These are phyloP conservation scores for Falcunculus frontatus DNA, from an alignment of 2,113 vertebrate species.

Conservation along the genomic window DNA sequence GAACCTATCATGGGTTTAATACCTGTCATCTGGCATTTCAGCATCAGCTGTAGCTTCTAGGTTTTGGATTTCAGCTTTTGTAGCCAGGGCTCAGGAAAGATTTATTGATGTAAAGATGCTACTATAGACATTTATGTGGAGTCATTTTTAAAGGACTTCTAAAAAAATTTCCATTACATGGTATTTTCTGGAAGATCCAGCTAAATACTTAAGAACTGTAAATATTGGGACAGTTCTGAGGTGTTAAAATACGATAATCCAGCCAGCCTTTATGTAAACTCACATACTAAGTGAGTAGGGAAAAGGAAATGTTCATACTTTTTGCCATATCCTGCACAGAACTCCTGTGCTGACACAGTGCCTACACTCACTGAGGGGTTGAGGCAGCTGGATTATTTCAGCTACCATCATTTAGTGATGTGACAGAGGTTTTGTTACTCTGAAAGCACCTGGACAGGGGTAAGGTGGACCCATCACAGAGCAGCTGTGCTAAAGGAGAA, in stretches of 20 bases:
- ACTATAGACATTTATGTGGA: background rate
- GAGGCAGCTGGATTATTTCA: background rate
- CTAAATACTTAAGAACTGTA: background rate
- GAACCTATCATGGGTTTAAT: constrained; percentile 11
- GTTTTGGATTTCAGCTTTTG: background rate
- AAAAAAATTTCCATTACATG: background rate
- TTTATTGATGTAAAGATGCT: background rate
- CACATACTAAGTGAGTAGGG: background rate
- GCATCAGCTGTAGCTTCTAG: background rate
- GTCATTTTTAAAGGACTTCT: background rate
- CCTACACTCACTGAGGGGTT: background rate
- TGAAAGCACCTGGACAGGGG: background rate
- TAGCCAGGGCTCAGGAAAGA: background rate
- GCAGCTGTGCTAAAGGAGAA: background rate
- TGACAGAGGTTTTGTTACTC: background rate
- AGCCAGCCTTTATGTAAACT: background rate
- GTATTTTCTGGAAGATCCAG: background rate
- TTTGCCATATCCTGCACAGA: background rate
- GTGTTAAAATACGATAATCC: background rate
- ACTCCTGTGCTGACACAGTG: background rate
- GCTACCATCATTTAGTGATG: background rate
- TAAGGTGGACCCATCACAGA: background rate
- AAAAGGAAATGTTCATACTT: background rate
- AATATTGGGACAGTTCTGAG: background rate
- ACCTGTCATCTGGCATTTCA: constrained; percentile 12